These are phyloP conservation scores for Engraulis encrasicolus DNA, from an alignment of 2,113 vertebrate genomes.

Conservation along the genomic window DNA sequence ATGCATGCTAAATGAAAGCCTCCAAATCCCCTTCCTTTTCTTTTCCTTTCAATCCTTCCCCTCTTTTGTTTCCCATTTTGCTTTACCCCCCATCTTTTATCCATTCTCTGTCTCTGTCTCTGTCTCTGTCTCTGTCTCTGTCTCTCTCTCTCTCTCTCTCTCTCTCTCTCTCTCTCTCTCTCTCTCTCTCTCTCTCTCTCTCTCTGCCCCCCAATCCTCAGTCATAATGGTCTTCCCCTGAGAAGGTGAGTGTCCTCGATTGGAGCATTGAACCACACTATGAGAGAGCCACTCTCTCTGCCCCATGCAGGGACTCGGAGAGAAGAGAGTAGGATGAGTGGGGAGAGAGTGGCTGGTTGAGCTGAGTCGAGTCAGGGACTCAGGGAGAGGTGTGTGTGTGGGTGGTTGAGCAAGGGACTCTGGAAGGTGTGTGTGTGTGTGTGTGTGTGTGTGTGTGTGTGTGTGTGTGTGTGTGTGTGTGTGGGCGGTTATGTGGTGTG, in stretches of 20 bases:
- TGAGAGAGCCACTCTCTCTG: not conserved
- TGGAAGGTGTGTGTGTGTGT: too few species aligned
- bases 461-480: too few species aligned
- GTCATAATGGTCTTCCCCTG: slow-evolving; percentile 26
- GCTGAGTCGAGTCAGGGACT: too few species aligned
- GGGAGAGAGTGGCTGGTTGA: not conserved
- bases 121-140: not conserved
- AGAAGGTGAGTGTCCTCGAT: slow-evolving; percentile 14
- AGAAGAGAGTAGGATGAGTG: too few species aligned
- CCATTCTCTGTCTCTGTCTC: not conserved
- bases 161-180: not conserved
- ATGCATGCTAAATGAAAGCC: not conserved
- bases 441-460: too few species aligned
- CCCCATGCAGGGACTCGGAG: not conserved
- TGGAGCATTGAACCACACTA: slow-evolving; percentile 34
- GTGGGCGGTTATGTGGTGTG: too few species aligned
- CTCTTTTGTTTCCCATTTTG: not conserved
- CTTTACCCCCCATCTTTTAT: not conserved
- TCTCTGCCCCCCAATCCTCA: not conserved
- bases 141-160: not conserved
- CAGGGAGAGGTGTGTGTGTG: not conserved
- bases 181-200: not conserved
- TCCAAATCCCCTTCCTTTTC: too few species aligned
- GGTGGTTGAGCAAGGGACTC: not conserved
- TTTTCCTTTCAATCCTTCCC: not conserved